Percentiles rank a stretch among this genome's conserved stretches.
These are phyloP conservation scores for Ochlodes sylvanus DNA, from an alignment of 2,888 invertebrate species.

Conservation along the genomic window DNA sequence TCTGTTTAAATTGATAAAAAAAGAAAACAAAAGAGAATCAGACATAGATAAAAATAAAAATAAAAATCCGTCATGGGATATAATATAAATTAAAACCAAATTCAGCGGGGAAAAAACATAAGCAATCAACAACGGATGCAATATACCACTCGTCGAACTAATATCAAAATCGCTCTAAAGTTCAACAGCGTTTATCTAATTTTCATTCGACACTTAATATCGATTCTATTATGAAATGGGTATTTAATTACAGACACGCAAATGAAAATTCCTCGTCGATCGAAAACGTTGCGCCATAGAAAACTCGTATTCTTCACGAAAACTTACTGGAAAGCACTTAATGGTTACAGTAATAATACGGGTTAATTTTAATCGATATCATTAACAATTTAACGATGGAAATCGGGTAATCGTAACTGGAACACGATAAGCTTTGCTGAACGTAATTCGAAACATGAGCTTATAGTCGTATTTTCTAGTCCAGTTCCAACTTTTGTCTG, in stretches of 20 bases:
- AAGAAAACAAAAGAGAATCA: background rate
- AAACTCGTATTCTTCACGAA: slow-evolving; percentile 62
- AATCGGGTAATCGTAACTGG: slow-evolving; percentile 61
- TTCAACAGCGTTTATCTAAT: slow-evolving; percentile 35
- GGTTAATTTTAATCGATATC: slow-evolving; percentile 75
- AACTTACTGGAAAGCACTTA: slow-evolving; percentile 52
- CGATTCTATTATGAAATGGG: slow-evolving; percentile 64
- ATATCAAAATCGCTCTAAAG: slow-evolving; percentile 27
- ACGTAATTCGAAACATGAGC: slow-evolving; percentile 70
- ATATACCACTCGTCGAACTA: slow-evolving; percentile 17
- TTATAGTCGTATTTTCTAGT: slow-evolving; percentile 44
- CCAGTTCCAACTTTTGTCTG: slow-evolving; percentile 53
- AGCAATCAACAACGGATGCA: slow-evolving; percentile 5
- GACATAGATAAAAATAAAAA: slow-evolving; percentile 6
- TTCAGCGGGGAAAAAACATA: background rate
- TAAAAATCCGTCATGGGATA: no score
- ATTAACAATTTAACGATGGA: slow-evolving; percentile 41
- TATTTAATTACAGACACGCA: slow-evolving; percentile 71
- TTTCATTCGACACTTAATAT: slow-evolving; percentile 47
- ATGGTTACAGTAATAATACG: slow-evolving; percentile 41
- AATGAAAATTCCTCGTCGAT: slow-evolving; percentile 66
- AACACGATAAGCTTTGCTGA: slow-evolving; percentile 70
- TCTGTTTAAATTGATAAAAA: background rate
- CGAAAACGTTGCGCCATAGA: slow-evolving; percentile 64
- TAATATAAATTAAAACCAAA: background rate